These are phyloP conservation scores for Drosophila bocqueti DNA, from an alignment of 1,140 invertebrate genomes.

Conservation along the genomic window DNA sequence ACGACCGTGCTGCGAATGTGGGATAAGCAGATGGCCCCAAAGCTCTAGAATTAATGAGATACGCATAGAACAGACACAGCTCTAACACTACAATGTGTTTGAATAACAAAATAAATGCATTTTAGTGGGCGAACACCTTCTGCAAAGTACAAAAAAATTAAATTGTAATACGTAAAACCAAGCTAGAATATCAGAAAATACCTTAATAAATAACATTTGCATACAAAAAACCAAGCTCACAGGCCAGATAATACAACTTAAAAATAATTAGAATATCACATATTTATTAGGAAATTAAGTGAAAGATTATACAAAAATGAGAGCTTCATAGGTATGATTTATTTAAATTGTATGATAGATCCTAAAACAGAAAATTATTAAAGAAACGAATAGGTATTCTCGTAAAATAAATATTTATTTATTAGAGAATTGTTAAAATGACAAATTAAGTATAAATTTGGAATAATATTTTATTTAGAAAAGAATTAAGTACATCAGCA, in stretches of 20 bases:
- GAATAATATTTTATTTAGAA: background rate
- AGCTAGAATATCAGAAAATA: background rate
- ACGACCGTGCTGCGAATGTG: constrained; percentile 39
- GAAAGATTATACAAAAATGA: background rate
- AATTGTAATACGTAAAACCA: background rate
- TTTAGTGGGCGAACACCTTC: background rate
- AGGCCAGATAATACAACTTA: background rate
- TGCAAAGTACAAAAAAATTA: background rate
- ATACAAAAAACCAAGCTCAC: background rate
- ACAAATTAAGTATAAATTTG: background rate
- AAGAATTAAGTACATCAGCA: background rate
- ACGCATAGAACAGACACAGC: constrained; percentile 14
- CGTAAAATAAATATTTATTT: background rate
- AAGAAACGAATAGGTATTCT: no score
- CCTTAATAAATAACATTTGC: background rate
- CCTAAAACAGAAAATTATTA: no score
- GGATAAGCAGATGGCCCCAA: constrained; percentile 47
- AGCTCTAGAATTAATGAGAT: constrained; percentile 12
- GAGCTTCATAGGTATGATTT: background rate
- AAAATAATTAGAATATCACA: background rate
- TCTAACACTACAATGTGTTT: background rate
- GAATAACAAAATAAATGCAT: constrained; percentile 9
- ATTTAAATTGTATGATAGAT: no score
- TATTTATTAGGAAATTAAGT: no score
- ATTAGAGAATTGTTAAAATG: no score